Evolutionary conservation across 2,888 invertebrate genomes (phyloP), one percentile per base, ranked within the genome.

Genomic region (Baccha elongata): DNA sequence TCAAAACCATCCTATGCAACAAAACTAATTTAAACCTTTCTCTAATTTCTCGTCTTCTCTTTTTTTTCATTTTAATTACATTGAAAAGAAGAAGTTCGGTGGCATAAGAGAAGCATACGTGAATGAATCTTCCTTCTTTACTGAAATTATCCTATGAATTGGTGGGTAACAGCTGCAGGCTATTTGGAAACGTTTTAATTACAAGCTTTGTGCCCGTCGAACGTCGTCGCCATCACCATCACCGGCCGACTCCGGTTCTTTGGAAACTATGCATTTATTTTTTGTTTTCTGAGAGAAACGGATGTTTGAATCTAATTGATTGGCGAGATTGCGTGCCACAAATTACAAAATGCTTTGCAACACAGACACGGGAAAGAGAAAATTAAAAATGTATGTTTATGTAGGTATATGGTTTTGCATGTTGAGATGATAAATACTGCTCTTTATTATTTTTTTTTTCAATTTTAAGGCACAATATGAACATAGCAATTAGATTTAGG

Each of bases 131-230:
- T 62, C 53, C 46, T 71, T 60, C 71, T 55, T 40, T 42, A 40
- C 29, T 71, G 62, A 53, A 48, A 40, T 72, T 58, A 64, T 48
- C 75, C 74, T 74, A 79, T 74, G 79, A 80, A 68, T 80, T 62
- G 48, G 48, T 48, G 75, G 55, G 50, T 53, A 80, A 74, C 80
- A 80, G 80, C 80, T 80, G 80, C 75, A 69, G 80, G 80, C 80
- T 44, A 64, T 75, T 80, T 80, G 50, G 48, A 42, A 75, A 75
- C 80, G 68, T 80, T 80, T 80, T 80, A 80, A 80, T 80, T 80
- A 68, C 68, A 62, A 64, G 40, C 64, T 40, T 65, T 50, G 15
- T 40, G 48, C 53, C 74, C 42, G 68, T 55, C 37, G 19, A 17
- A 44, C 40, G 67, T 19, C 44, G 53, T 72, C 67, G 32, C 26